Percentiles rank a stretch among this genome's conserved stretches.
Evolutionary conservation across 1,140 invertebrate species (phyloP).

Genomic region (Aphaenogaster rudis): DNA sequence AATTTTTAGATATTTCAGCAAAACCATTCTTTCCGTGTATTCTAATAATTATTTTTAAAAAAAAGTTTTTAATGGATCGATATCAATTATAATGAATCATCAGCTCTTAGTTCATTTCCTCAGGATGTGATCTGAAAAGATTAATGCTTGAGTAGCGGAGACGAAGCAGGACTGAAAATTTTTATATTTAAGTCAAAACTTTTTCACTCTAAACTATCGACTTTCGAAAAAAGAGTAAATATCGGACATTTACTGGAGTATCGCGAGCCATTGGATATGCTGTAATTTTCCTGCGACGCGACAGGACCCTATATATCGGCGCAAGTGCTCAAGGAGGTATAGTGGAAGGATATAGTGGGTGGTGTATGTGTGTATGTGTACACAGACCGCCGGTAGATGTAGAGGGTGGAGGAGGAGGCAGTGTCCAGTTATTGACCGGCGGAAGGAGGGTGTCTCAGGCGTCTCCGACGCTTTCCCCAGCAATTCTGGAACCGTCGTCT

Average conservation of each 20-base stretch:
- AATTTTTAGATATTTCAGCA: no score
- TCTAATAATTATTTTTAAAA: neutral
- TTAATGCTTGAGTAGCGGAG: neutral
- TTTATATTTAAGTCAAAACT: neutral
- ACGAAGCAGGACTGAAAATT: neutral
- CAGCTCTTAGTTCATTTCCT: neutral
- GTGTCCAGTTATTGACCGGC: constrained; percentile 86
- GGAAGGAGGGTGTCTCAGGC: constrained; percentile 77
- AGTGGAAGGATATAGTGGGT: constrained; percentile 35
- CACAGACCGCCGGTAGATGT: constrained; percentile 54
- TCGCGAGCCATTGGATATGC: neutral
- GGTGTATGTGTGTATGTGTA: neutral
- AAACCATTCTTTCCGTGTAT: no score
- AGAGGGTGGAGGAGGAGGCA: constrained; percentile 68
- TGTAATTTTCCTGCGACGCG: constrained; percentile 20
- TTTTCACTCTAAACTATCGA: neutral
- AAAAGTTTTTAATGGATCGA: no score
- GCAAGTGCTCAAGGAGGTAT: constrained; percentile 30
- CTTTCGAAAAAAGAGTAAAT: neutral
- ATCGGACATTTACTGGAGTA: constrained; percentile 5
- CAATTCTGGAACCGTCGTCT: constrained; percentile 65
- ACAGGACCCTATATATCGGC: constrained; percentile 22
- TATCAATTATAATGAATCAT: neutral
- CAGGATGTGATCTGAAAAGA: neutral
- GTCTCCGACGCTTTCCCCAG: constrained; percentile 73